Evolutionary conservation across 2,797 vertebrate genomes (phyloP), one percentile per base, ranked within the genome.

Genomic region (Sebastes hopkinsi): DNA sequence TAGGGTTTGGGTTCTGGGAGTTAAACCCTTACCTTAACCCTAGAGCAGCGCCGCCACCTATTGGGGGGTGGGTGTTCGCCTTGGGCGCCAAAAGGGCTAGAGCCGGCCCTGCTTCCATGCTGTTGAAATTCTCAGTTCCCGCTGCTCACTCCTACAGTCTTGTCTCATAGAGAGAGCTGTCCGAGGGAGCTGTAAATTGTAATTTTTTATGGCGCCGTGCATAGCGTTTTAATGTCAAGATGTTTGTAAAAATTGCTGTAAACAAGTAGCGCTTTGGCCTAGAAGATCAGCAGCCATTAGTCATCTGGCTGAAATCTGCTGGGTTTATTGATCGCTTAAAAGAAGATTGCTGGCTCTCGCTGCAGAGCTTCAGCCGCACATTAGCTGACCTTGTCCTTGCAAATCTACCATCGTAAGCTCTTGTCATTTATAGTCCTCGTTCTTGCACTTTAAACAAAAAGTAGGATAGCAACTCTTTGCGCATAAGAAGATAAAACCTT

Each of bases 351-450:
- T 22, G 18, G 22, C 50, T 72, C 27, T 6, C 3, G 18, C 71
- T 55, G 52, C 36, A 55, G 56, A 36, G 55, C 67, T 71, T 75
- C 59, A 66, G 30, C 30, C 50, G 62, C 61, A 42, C 59, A 36
- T 69, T 29, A 46, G 18, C 23, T 70, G 80, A 82, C 79, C 74
- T 79, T 73, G 80, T 72, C 80, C 23, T 75, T 8, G 22, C 16
- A 46, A 76, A 32, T 77, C 36, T 38, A 13, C 62, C 27, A 38
- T 67, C 61, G 55, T 52, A 59, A n/a, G 55, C 54, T 52, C 13
- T 72, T 76, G 7, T 59, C 36, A 38, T 65, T 38, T 32, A 20
- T 16, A 18, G 18, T 27, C 46, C 46, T 72, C 64, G 20, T 10
- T 67, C 59, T 72, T 71, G 20, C 29, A 72, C 12, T 68, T 77